These are phyloP conservation scores for Drosophila acutilabella DNA, from an alignment of 2,888 invertebrate species.

Conservation along the genomic window DNA sequence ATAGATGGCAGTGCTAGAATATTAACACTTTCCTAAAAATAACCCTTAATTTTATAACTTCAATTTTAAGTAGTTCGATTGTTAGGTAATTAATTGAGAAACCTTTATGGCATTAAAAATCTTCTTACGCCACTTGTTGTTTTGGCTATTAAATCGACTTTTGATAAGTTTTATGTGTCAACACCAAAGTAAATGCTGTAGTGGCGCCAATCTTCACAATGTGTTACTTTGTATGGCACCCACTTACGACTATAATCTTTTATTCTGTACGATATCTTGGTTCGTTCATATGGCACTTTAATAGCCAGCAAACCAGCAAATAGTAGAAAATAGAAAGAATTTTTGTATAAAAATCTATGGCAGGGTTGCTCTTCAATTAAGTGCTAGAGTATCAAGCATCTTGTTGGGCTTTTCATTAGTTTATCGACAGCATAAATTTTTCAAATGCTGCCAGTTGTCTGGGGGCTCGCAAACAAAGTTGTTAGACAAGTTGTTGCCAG, in stretches of 20 bases:
- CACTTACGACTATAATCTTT: conserved; percentile 33
- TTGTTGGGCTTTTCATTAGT: conserved; percentile 74
- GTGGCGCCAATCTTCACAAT: conserved; percentile 10
- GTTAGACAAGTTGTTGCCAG: conserved; percentile 58
- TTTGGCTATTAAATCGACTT: conserved; percentile 20
- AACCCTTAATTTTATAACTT: too few species aligned
- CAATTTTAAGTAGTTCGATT: too few species aligned
- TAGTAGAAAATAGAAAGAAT: conserved; percentile 11
- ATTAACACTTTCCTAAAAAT: too few species aligned
- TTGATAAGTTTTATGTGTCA: conserved; percentile 41
- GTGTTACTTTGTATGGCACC: conserved; percentile 49
- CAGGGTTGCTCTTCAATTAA: conserved; percentile 67
- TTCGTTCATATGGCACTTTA: conserved; percentile 23
- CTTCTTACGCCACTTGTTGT: neutral
- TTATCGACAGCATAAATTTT: conserved; percentile 72
- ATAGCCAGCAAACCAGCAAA: conserved; percentile 13
- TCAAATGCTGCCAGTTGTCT: conserved; percentile 61
- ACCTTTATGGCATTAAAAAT: too few species aligned
- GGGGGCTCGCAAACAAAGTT: conserved; percentile 39
- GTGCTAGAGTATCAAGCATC: conserved; percentile 47
- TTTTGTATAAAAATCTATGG: conserved; percentile 49
- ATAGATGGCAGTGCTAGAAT: too few species aligned
- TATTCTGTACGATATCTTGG: conserved; percentile 30
- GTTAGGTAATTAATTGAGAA: too few species aligned
- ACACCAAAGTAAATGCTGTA: conserved; percentile 16